Evolutionary conservation across 2,888 invertebrate species (phyloP), one percentile per base, ranked within the genome.

Genomic region (Choreutis nemorana): DNA sequence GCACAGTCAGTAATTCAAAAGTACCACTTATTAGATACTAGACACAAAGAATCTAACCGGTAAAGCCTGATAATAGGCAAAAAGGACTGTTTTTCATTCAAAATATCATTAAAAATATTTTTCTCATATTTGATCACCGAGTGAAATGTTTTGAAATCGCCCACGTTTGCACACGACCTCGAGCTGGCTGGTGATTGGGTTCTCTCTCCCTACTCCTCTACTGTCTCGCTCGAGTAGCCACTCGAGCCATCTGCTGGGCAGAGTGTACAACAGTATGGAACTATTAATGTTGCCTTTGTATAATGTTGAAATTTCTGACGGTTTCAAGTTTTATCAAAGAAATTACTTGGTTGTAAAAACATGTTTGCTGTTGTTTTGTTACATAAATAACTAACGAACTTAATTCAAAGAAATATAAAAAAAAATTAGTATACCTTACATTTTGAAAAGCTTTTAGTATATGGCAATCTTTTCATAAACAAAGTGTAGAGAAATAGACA

Each of bases 151-250:
- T 62, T 63, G 60, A 50, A 28, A 45, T 60, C 57, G 45, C 63
- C 61, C 62, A 68, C 70, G 50, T 47, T 50, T 41, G 46, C 48
- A 26, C 34, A 28, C 33, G 28, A 28, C 44, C 48, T 47, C 50
- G 45, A 55, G 48, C 55, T 44, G 48, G 64, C 61, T 63, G 60
- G 58, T 62, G 54, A 62, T 63, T 56, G 60, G 51, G 47, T 50
- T 48, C 50, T 41, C 18, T n/a, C n/a, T n/a, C n/a, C n/a, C n/a
- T n/a, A n/a, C n/a, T n/a, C 47, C 30, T 45, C 42, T 46, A 45
- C 40, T 35, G 50, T 53, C 45, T 47, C 55, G 48, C 53, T 55
- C 52, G 54, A 44, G 26, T 28, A 29, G 32, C 26, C 26, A 32
- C 41, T 32, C 13, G 22, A 16, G 26, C 26, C 22, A 12, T 22